Conservation (phyloP, 2,113 vertebrate genomes). For the Dolichotis patagonum region DNA sequence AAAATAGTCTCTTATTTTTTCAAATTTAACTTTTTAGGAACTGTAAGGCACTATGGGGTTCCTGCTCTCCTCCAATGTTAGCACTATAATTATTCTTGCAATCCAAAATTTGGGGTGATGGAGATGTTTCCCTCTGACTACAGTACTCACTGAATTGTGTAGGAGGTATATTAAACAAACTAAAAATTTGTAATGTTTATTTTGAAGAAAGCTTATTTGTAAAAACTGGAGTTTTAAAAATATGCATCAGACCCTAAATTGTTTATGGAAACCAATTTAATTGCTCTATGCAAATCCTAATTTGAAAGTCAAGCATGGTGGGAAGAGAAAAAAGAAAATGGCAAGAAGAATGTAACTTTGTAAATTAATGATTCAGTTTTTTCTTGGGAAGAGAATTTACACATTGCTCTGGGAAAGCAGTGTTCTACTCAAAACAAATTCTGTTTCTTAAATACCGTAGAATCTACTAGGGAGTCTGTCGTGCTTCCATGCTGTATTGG, state of each 20-base stretch:
- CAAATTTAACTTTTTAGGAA: constrained; percentile 6
- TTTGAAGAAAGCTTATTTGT: constrained; percentile 13
- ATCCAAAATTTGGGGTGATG: constrained; percentile 6
- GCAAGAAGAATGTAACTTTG: not conserved
- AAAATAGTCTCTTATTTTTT: constrained; percentile 28
- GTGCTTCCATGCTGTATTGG: not conserved
- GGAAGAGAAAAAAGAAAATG: constrained; percentile 37
- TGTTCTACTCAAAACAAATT: not conserved
- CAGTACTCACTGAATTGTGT: constrained; percentile 5
- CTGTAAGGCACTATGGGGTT: not conserved
- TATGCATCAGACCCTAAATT: not conserved
- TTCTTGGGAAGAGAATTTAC: constrained; percentile 20
- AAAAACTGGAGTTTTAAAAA: constrained; percentile 48
- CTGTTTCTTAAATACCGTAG: constrained; percentile 1
- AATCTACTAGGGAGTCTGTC: not conserved
- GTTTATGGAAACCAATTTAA: constrained; percentile 49
- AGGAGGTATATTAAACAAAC: constrained; percentile 4
- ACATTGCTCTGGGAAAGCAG: constrained; percentile 1
- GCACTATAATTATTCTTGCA: constrained; percentile 15
- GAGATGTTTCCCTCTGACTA: not conserved
- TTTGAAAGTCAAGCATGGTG: constrained; percentile 23
- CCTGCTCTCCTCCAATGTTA: not conserved
- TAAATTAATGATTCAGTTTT: constrained; percentile 26
- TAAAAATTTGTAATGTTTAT: constrained; percentile 7
- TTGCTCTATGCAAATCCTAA: not conserved